Base-by-base conservation (phyloP, 2,888 invertebrate species). In the Chrysina gloriosa region DNA sequence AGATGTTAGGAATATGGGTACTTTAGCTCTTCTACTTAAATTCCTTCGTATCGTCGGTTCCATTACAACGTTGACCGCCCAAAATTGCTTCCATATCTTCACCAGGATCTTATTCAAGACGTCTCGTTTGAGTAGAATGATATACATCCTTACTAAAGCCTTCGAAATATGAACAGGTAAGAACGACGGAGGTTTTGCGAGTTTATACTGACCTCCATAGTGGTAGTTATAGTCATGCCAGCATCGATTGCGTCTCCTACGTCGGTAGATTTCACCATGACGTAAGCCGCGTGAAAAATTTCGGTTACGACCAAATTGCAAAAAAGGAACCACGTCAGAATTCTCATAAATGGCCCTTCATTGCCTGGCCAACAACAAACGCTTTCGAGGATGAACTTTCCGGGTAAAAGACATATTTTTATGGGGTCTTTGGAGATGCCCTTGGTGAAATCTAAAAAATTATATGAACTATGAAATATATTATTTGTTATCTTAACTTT, bases 41-140 rank as follows among this genome's bases (percentile, higher is more conserved):
- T n/a, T 2, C 14, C 27, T 50, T 11, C 48, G 27, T 27, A n/a
- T 19, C 2, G 4, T 25, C n/a, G 36, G 42, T 25, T 36, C 42
- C 25, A 63, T 42, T n/a, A n/a, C 5, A 31, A 50, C 9, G 5
- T 47, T 14, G 11, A 63, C 3, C 2, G 65, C 39, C 69, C 69
- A 69, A 48, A 65, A 69, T 11, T 64, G 21, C 34, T 47, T 42
- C 69, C 69, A 69, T n/a, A 69, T 19, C n/a, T 42, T 45, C 9
- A 27, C 23, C 6, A 69, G 14, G 1, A 69, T 61, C 21, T 61
- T 23, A 23, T 69, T 69, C 2, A 69, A 50, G 1, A 52, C 34
- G 4, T 34, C 11, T 25, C 34, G 61, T 23, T 65, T 65, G n/a
- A 58, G 23, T 2, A 69, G 7, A 16, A 69, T 47, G 6, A 56